Evolutionary conservation across 1,140 invertebrate genomes (phyloP).

Genomic region (Bicyclus anynana): DNA sequence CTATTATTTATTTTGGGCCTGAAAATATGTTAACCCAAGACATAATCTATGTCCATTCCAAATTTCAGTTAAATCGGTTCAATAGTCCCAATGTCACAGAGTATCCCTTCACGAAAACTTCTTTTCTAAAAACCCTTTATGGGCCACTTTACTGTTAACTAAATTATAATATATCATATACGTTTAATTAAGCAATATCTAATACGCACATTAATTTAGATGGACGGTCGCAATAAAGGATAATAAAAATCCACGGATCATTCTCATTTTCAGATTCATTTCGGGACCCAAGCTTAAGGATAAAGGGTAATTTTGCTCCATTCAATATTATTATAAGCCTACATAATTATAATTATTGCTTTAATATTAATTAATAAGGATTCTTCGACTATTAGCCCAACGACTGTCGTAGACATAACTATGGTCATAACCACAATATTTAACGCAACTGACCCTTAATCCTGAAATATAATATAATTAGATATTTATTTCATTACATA

Average conservation of each 20-base stretch:
- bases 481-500: too few relatives aligned
- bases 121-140: too few relatives aligned
- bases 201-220: neutral
- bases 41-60: too few relatives aligned
- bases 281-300: neutral
- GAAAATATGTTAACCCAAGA: too few relatives aligned
- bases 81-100: too few relatives aligned
- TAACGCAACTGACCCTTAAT: too few relatives aligned
- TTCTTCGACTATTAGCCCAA: neutral
- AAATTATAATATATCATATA: neutral
- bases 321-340: neutral
- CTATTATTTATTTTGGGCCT: too few relatives aligned
- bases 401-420: neutral
- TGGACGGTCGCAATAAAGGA: neutral
- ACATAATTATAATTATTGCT: neutral
- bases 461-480: too few relatives aligned
- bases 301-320: neutral
- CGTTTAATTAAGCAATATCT: neutral
- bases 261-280: constrained; percentile 2
- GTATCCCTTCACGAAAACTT: too few relatives aligned
- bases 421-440: neutral
- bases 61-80: too few relatives aligned
- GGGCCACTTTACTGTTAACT: too few relatives aligned
- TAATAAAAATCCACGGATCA: neutral
- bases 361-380: neutral